Evolutionary conservation across 1,140 invertebrate species (phyloP), one percentile per base, ranked within the genome.

Genomic region (Aphaenogaster ashmeadi): DNA sequence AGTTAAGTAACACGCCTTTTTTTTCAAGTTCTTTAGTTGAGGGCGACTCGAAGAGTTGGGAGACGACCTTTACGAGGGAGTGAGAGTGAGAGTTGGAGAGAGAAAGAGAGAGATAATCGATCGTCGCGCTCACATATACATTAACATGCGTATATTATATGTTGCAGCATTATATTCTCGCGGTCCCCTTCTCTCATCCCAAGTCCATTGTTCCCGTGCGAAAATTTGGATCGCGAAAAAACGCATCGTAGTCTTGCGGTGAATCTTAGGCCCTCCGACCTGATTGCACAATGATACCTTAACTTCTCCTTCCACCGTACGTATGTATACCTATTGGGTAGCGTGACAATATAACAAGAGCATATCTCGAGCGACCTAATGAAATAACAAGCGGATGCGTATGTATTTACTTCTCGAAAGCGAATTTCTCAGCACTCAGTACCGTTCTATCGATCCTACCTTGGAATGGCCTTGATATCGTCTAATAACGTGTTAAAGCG

Each of bases 341-440:
- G 62, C 83, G 72, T 91, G 86, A 89, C 38, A 88, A 88, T 91
- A 90, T 88, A 27, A 88, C 44, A 79, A 79, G 66, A 78, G 83
- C 87, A 91, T 90, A 88, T 91, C 83, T 88, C 4, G 58, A 87
- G n/a, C 87, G 89, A 91, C 90, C 90, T 91, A 91, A 91, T 83
- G 5, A 87, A 91, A 67, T 36, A 38, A 74, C 79, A 83, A 86
- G 60, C 18, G 11, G 54, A 54, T 44, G 11, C 38, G 67, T 67
- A 44, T 27, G 6, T 54, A 50, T 74, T 60, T 60, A 90, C 66
- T 71, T 62, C 58, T 84, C 15, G 0, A 62, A 78, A 33, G 47
- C 47, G 41, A 86, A 58, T 52, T n/a, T 87, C 47, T 74, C 21
- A 18, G 71, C 44, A 83, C 75, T 90, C 33, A 78, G 13, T 80